phyloP scores from a whole-genome alignment of 2,888 invertebrate species.

The Eilema griseolum region DNA sequence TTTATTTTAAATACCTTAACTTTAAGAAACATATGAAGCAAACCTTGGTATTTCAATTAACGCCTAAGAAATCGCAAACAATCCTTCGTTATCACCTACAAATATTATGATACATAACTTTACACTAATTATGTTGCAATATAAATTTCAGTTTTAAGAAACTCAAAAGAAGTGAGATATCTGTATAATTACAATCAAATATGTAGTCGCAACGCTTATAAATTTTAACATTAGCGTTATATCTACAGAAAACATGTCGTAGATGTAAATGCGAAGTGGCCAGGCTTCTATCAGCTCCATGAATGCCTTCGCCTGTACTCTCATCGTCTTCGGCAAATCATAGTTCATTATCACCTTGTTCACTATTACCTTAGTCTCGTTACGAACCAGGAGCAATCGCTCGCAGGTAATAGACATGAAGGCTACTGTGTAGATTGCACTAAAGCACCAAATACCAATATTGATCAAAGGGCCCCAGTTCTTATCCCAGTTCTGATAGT shows the following conservation, averaged over 20 bases:
- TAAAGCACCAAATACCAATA: slow-evolving; percentile 61
- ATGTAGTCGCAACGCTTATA: slow-evolving; percentile 73
- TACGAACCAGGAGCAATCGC: slow-evolving; percentile 57
- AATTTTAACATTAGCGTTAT: slow-evolving; percentile 74
- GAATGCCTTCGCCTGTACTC: slow-evolving; percentile 72
- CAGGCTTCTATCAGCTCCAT: slow-evolving; percentile 72
- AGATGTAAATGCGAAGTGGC: slow-evolving; percentile 65
- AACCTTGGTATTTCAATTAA: background rate
- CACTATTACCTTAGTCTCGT: slow-evolving; percentile 62
- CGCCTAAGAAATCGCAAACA: background rate
- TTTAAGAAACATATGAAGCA: background rate
- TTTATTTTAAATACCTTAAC: background rate
- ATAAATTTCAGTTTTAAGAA: background rate
- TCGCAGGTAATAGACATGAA: slow-evolving; percentile 67
- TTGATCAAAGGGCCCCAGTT: slow-evolving; percentile 53
- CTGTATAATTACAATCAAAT: slow-evolving; percentile 75
- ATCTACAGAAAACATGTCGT: slow-evolving; percentile 74
- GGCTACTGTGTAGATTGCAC: slow-evolving; percentile 58
- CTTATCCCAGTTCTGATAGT: slow-evolving; percentile 51
- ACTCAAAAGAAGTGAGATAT: slow-evolving; percentile 65
- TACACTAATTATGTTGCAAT: background rate
- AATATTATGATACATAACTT: background rate
- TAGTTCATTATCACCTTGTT: slow-evolving; percentile 75
- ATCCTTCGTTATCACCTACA: background rate
- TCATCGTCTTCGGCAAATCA: slow-evolving; percentile 63